Conservation (phyloP, 2,888 invertebrate species). For the Cantharis flavilabris region DNA sequence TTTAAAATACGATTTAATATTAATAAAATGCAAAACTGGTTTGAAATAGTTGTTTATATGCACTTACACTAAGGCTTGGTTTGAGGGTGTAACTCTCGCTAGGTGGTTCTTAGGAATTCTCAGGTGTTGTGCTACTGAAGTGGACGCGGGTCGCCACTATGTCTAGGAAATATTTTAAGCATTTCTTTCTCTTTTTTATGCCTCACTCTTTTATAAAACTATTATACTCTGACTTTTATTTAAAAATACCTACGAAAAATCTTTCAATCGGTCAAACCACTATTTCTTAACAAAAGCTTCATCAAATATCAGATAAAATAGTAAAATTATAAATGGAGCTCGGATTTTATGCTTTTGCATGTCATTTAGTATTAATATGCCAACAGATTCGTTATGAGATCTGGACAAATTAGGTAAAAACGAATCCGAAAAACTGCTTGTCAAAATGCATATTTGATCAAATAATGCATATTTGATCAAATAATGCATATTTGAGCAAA, state of each 20-base stretch:
- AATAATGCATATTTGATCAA: no score
- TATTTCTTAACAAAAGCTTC: background rate
- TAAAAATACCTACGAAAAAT: background rate
- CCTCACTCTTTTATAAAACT: background rate
- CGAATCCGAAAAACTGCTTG: no score
- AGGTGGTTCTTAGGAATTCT: conserved; percentile 32
- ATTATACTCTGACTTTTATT: background rate
- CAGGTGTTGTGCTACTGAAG: conserved; percentile 33
- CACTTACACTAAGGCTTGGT: conserved; percentile 4
- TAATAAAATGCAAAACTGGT: conserved; percentile 6
- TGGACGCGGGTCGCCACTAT: conserved; percentile 33
- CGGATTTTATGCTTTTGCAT: no score
- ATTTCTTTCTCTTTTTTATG: background rate
- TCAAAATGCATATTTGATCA: no score
- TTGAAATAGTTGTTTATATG: conserved; percentile 3
- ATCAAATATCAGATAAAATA: background rate
- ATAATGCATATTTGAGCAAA: no score
- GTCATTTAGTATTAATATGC: no score
- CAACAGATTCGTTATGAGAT: no score
- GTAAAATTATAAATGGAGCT: background rate
- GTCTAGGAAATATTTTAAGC: conserved; percentile 17
- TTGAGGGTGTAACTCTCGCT: conserved; percentile 13
- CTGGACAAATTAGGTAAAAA: no score
- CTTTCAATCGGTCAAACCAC: background rate
- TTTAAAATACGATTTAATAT: background rate